phyloP scores from a whole-genome alignment of 2,113 vertebrate genomes.

The Ctenodactylus gundi region DNA sequence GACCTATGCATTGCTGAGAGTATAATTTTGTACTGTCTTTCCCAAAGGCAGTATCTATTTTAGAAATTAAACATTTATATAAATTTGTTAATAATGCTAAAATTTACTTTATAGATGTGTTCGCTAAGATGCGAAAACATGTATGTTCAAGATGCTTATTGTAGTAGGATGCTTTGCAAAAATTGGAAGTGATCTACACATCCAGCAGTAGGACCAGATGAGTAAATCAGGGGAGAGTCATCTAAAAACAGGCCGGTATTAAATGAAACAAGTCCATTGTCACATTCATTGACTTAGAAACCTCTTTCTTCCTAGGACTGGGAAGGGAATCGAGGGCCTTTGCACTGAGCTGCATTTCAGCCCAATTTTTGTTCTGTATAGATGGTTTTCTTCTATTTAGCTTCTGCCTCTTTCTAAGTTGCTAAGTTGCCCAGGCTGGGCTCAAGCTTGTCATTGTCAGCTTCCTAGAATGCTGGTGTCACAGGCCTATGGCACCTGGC shows the following conservation, averaged over 20 bases:
- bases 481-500: too few species aligned
- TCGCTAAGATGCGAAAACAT: not conserved
- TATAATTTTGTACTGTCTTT: not conserved
- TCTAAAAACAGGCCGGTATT: not conserved
- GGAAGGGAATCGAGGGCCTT: too few species aligned
- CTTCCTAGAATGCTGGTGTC: too few species aligned
- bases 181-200: not conserved
- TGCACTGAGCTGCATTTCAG: too few species aligned
- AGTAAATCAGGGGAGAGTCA: not conserved
- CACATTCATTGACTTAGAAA: not conserved
- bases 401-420: too few species aligned
- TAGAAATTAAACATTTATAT: not conserved
- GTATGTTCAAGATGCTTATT: not conserved
- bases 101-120: not conserved
- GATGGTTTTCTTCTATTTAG: too few species aligned
- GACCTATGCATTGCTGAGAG: not conserved
- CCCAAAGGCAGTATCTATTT: not conserved
- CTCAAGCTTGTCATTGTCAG: too few species aligned
- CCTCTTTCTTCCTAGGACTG: too few species aligned
- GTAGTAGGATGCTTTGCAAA: not conserved
- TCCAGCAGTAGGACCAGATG: not conserved
- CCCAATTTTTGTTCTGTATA: too few species aligned
- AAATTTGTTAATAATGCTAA: constrained; percentile 1
- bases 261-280: not conserved
- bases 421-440: too few species aligned